These are phyloP conservation scores for Aricia agestis DNA, from an alignment of 1,140 invertebrate species.

Conservation along the genomic window DNA sequence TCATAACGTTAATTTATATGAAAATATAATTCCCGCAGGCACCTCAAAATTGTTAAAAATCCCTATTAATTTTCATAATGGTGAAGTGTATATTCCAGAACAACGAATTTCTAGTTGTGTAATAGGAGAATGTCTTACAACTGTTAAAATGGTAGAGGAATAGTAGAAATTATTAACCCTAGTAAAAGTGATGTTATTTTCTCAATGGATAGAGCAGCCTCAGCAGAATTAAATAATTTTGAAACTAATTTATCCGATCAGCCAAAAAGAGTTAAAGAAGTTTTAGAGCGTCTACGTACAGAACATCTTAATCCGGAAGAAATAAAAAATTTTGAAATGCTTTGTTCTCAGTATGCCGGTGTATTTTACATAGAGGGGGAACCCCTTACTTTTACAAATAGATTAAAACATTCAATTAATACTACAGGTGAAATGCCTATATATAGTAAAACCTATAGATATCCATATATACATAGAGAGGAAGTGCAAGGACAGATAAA, in stretches of 20 bases:
- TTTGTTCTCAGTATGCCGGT: too few species aligned
- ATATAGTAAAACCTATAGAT: too few species aligned
- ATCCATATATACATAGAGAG: too few species aligned
- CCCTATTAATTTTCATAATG: slow-evolving; percentile 24
- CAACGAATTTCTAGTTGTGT: slow-evolving; percentile 28
- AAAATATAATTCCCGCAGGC: slow-evolving; percentile 21
- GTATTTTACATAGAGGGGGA: too few species aligned
- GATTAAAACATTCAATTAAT: too few species aligned
- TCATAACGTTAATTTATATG: slow-evolving; percentile 25
- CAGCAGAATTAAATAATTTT: slow-evolving; percentile 20
- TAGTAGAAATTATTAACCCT: slow-evolving; percentile 23
- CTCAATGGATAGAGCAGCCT: slow-evolving; percentile 19
- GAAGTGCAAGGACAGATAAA: too few species aligned
- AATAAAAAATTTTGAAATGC: slow-evolving; percentile 20
- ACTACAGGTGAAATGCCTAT: too few species aligned
- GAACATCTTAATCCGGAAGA: slow-evolving; percentile 26
- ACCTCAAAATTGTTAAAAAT: slow-evolving; percentile 24
- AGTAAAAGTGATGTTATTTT: slow-evolving; percentile 25
- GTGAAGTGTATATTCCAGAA: slow-evolving; percentile 25
- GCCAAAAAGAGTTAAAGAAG: slow-evolving; percentile 14
- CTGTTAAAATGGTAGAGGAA: slow-evolving; percentile 15
- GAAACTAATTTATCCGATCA: slow-evolving; percentile 16
- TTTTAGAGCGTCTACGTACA: slow-evolving; percentile 23
- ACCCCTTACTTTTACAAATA: too few species aligned
- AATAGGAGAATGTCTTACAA: slow-evolving; percentile 27